Percentiles rank a stretch among this genome's conserved stretches.
Evolutionary conservation across 2,797 vertebrate genomes (phyloP).

Genomic region (Threskiornis aethiopicus): DNA sequence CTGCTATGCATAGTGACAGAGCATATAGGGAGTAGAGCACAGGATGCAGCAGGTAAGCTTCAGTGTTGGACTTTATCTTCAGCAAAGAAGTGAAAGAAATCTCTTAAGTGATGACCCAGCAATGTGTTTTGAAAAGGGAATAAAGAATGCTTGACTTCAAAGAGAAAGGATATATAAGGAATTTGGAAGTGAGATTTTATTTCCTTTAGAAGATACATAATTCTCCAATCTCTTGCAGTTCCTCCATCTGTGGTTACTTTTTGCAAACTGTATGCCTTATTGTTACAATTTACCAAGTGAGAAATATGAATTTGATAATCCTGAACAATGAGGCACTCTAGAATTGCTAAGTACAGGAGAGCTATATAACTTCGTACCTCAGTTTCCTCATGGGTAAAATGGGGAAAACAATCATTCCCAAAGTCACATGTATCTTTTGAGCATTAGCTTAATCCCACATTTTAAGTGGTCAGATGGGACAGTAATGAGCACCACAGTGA

Average conservation of each 20-base stretch:
- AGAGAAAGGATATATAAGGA: background rate
- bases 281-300: background rate
- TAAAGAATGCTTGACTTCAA: background rate
- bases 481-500: background rate
- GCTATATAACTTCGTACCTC: background rate
- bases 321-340: background rate
- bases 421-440: background rate
- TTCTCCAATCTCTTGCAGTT: background rate
- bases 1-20: background rate
- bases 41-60: background rate
- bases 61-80: background rate
- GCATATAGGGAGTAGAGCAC: background rate
- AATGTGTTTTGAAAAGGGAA: background rate
- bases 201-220: background rate
- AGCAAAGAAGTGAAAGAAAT: background rate
- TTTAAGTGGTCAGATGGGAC: background rate
- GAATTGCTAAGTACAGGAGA: background rate
- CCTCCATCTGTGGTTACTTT: background rate
- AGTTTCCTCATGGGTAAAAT: background rate
- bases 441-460: background rate
- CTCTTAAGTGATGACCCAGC: background rate
- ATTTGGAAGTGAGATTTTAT: background rate
- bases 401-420: background rate
- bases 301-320: background rate
- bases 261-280: background rate